Evolutionary conservation across 37 sponge, comb jelly and placozoan genomes (phyloP).

Genomic region (Hormiphora californensis): DNA sequence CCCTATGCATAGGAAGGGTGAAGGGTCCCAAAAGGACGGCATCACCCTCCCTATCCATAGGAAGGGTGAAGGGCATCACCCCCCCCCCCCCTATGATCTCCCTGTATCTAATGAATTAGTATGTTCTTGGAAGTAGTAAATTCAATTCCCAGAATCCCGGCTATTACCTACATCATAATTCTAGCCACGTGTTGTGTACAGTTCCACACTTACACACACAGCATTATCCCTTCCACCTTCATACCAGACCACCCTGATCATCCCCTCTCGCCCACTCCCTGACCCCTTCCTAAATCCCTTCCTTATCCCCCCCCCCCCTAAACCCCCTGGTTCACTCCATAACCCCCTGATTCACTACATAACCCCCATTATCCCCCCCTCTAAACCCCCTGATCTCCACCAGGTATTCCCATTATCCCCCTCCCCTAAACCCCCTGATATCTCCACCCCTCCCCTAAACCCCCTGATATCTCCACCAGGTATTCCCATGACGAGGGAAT

Average conservation of each 20-base stretch:
- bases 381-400: neutral
- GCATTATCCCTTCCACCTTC: neutral
- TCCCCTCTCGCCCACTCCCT: neutral
- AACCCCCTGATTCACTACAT: neutral
- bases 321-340: neutral
- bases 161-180: too few species aligned
- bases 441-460: neutral
- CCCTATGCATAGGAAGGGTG: too few species aligned
- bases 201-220: too few species aligned
- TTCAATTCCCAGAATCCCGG: too few species aligned
- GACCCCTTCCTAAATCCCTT: neutral
- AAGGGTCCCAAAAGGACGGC: too few species aligned
- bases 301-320: neutral
- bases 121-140: too few species aligned
- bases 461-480: neutral
- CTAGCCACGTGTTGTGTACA: neutral
- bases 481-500: constrained; percentile 83
- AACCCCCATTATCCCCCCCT: neutral
- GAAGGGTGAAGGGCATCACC: too few species aligned
- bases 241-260: neutral
- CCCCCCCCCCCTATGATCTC: too few species aligned
- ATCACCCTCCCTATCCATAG: too few species aligned
- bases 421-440: neutral
- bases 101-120: too few species aligned
- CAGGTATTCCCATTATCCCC: neutral